Conservation (phyloP, 2,888 invertebrate species). For the Aphrophora alni region DNA sequence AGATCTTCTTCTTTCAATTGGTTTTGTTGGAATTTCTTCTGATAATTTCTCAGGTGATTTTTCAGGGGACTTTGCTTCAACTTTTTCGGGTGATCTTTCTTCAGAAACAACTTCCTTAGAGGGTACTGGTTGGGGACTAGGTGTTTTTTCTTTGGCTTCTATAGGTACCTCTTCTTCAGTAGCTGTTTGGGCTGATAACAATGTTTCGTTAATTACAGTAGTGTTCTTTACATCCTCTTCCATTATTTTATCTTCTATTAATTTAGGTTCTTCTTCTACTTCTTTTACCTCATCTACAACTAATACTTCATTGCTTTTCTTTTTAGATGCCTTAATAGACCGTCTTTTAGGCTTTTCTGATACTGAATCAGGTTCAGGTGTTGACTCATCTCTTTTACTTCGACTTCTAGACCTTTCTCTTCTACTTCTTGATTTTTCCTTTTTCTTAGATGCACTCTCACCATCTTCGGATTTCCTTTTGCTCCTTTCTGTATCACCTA, state of each 20-base stretch:
- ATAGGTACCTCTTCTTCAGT: slow-evolving; percentile 37
- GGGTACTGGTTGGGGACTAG: slow-evolving; percentile 29
- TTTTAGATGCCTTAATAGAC: slow-evolving; percentile 46
- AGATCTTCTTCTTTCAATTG: slow-evolving; percentile 68
- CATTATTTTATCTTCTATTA: slow-evolving; percentile 53
- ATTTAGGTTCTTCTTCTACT: slow-evolving; percentile 13
- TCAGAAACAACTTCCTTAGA: slow-evolving; percentile 45
- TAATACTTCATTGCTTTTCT: slow-evolving; percentile 53
- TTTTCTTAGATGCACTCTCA: slow-evolving; percentile 53
- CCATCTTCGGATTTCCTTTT: slow-evolving; percentile 42
- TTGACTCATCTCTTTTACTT: slow-evolving; percentile 45
- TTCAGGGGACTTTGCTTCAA: slow-evolving; percentile 33
- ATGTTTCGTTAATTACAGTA: slow-evolving; percentile 39
- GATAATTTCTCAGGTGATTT: slow-evolving; percentile 34
- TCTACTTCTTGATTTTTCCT: slow-evolving; percentile 65
- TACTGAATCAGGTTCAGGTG: slow-evolving; percentile 41
- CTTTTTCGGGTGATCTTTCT: slow-evolving; percentile 47
- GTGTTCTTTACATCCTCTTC: slow-evolving; percentile 58
- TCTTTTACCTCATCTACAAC: slow-evolving; percentile 29
- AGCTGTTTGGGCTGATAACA: slow-evolving; percentile 2
- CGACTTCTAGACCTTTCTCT: slow-evolving; percentile 50
- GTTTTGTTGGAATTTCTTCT: slow-evolving; percentile 53
- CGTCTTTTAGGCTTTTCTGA: slow-evolving; percentile 43
- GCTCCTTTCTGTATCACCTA: slow-evolving; percentile 36
- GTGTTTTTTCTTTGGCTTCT: slow-evolving; percentile 20